Evolutionary conservation across 2,113 vertebrate species (phyloP).

Genomic region (Ceuthmochares aereus): DNA sequence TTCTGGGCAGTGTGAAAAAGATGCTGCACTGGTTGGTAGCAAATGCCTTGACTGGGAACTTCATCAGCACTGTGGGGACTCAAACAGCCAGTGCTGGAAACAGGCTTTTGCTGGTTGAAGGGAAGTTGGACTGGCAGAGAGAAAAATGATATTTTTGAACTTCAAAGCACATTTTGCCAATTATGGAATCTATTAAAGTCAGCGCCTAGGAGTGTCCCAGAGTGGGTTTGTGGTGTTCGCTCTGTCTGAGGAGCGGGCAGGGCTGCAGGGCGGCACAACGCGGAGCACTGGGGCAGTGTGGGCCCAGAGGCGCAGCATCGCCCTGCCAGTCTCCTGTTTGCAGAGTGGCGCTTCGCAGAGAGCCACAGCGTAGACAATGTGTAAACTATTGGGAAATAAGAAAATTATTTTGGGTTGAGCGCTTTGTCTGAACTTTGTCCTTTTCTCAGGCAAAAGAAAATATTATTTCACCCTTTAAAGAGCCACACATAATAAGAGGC

Average conservation of each 20-base stretch:
- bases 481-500: conserved; percentile 85
- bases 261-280: accelerated
- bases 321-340: not conserved
- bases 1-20: not conserved
- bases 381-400: conserved; percentile 56
- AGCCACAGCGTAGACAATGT: not conserved
- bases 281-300: accelerated
- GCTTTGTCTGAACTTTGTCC: conserved; percentile 82
- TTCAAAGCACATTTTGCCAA: not conserved
- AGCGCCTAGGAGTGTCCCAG: accelerated
- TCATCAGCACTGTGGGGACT: accelerated
- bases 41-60: no score
- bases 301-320: not conserved
- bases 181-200: accelerated
- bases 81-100: not conserved
- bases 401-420: conserved; percentile 77
- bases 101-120: not conserved
- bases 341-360: not conserved
- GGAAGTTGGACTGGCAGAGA: not conserved
- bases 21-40: not conserved
- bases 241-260: not conserved
- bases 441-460: conserved; percentile 86
- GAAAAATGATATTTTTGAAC: not conserved
- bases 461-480: conserved; percentile 87
- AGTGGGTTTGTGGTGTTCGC: accelerated